These are phyloP conservation scores for Choreutis nemorana DNA, from an alignment of 2,888 invertebrate species.

Conservation along the genomic window DNA sequence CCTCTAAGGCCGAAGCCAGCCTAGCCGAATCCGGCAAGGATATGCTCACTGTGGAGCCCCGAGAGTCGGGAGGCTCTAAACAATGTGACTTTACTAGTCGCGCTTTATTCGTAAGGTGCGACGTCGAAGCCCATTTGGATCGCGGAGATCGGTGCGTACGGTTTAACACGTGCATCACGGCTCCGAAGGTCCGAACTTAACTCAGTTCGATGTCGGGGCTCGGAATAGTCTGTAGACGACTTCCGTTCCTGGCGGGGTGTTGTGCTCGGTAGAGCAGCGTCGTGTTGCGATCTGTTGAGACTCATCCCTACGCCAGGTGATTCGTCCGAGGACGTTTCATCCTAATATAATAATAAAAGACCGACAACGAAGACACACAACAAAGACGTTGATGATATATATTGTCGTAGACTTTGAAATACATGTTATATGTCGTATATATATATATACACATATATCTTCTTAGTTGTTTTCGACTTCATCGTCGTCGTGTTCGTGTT, in stretches of 20 bases:
- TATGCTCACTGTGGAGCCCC: conserved; percentile 36
- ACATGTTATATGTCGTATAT: too few relatives aligned
- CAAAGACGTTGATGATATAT: too few relatives aligned
- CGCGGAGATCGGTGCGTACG: conserved; percentile 29
- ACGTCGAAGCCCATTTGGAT: conserved; percentile 38
- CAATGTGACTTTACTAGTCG: conserved; percentile 40
- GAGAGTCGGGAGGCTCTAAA: conserved; percentile 52
- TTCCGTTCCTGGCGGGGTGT: conserved; percentile 2
- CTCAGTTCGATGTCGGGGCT: conserved; percentile 58
- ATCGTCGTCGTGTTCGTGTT: too few relatives aligned
- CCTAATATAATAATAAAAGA: too few relatives aligned
- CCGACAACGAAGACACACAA: too few relatives aligned
- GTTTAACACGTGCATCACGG: conserved; percentile 23
- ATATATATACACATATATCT: too few relatives aligned
- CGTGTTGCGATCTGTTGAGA: conserved; percentile 68
- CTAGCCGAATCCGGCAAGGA: conserved; percentile 61
- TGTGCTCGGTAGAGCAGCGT: conserved; percentile 5
- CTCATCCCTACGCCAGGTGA: conserved; percentile 58
- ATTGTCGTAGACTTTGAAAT: too few relatives aligned
- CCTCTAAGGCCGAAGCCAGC: conserved; percentile 70
- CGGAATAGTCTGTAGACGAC: conserved; percentile 62
- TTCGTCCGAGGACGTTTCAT: too few relatives aligned
- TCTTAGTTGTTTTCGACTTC: too few relatives aligned
- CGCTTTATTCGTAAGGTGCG: conserved; percentile 28
- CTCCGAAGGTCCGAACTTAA: conserved; percentile 20